A percentile compares a stretch with the other conserved stretches of the same genome.
phyloP scores from a whole-genome alignment of 1,140 invertebrate genomes.

The Epicauta chinensis region DNA sequence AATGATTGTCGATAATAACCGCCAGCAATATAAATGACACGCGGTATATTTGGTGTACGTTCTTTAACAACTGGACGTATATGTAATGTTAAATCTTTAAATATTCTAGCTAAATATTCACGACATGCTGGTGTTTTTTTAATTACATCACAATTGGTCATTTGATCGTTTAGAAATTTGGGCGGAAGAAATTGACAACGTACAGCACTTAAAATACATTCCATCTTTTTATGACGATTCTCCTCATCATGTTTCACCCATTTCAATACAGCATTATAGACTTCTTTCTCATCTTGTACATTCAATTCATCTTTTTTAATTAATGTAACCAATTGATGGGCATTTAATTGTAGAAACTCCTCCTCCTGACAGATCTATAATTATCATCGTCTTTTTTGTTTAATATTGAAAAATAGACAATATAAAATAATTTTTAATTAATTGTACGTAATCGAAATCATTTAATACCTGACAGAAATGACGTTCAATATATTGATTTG shows the following conservation, averaged over 20 bases:
- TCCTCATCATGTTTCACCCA: conserved; percentile 88
- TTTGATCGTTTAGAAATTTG: conserved; percentile 80
- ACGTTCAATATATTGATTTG: conserved; percentile 83
- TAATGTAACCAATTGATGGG: conserved; percentile 69
- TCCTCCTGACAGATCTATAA: conserved; percentile 78
- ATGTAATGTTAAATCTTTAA: conserved; percentile 79
- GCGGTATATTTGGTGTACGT: conserved; percentile 74
- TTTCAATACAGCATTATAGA: conserved; percentile 84
- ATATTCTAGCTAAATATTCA: conserved; percentile 84
- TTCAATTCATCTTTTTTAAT: conserved; percentile 85
- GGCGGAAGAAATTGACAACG: conserved; percentile 89
- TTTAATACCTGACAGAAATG: conserved; percentile 72
- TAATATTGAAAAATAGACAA: neutral
- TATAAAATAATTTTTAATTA: neutral
- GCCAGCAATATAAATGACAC: conserved; percentile 84
- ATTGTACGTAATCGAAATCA: neutral
- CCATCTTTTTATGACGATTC: conserved; percentile 73
- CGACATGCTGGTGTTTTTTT: conserved; percentile 81
- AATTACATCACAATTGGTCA: conserved; percentile 84
- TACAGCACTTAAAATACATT: conserved; percentile 78
- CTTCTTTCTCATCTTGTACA: conserved; percentile 83
- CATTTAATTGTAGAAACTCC: conserved; percentile 78
- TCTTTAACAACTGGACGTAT: conserved; percentile 75
- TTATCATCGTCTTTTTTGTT: neutral
- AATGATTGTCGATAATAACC: conserved; percentile 82